These are phyloP conservation scores for Leptoteleia sp. DNA, from an alignment of 1,140 invertebrate genomes.

Conservation along the genomic window DNA sequence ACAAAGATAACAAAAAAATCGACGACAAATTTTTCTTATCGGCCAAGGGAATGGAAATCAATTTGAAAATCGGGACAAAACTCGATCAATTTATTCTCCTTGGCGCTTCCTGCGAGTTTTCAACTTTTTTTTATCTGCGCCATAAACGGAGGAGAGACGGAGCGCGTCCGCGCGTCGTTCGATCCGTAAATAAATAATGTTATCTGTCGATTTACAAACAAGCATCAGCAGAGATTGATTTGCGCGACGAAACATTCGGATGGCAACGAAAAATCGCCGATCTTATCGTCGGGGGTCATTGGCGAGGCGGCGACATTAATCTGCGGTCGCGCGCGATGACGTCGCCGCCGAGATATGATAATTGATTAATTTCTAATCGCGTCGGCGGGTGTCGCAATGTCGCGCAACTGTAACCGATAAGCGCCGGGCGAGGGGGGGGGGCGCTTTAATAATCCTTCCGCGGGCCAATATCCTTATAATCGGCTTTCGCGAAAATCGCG, in stretches of 20 bases:
- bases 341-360: conserved; percentile 33
- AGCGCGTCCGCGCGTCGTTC: too few species aligned
- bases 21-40: too few species aligned
- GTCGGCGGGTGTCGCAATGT: conserved; percentile 14
- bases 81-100: too few species aligned
- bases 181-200: conserved; percentile 1
- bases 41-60: too few species aligned
- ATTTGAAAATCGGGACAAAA: too few species aligned
- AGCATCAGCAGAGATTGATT: conserved; percentile 34
- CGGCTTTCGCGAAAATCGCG: conserved; percentile 41
- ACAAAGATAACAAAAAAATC: too few species aligned
- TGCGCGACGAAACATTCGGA: conserved; percentile 34
- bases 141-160: too few species aligned
- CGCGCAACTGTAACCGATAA: conserved; percentile 33
- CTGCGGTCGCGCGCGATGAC: conserved; percentile 9
- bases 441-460: conserved; percentile 37
- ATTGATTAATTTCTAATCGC: conserved; percentile 54
- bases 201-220: conserved; percentile 22
- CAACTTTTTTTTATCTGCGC: too few species aligned
- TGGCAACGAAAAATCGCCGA: conserved; percentile 41
- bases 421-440: too few species aligned
- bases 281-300: conserved; percentile 43
- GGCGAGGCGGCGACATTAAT: conserved; percentile 39
- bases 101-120: too few species aligned
- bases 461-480: conserved; percentile 44